phyloP scores from a whole-genome alignment of 2,113 vertebrate genomes.

The cattle (Bos taurus) region ARS-UCD2.0 NC_037349.1:17706501-17707000 shows the following conservation, averaged over 20 bases:
- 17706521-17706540: background rate
- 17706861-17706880: background rate
- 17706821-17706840: background rate
- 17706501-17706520: background rate
- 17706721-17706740: background rate
- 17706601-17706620: background rate
- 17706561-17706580: background rate
- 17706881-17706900: background rate
- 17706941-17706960: background rate
- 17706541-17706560: background rate
- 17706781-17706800: background rate
- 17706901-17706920: background rate
- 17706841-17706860: background rate
- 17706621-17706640: background rate
- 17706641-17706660: background rate
- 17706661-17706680: background rate
- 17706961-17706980: background rate
- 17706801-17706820: background rate
- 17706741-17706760: background rate
- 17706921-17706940: background rate
- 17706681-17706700: background rate
- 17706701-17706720: background rate
- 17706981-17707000: background rate
- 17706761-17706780: background rate
- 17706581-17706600: background rate